A percentile compares a stretch with the other conserved stretches of the same genome.
These are phyloP conservation scores for Benitochromis conjunctus DNA, from an alignment of 2,113 vertebrate species.

Conservation along the genomic window DNA sequence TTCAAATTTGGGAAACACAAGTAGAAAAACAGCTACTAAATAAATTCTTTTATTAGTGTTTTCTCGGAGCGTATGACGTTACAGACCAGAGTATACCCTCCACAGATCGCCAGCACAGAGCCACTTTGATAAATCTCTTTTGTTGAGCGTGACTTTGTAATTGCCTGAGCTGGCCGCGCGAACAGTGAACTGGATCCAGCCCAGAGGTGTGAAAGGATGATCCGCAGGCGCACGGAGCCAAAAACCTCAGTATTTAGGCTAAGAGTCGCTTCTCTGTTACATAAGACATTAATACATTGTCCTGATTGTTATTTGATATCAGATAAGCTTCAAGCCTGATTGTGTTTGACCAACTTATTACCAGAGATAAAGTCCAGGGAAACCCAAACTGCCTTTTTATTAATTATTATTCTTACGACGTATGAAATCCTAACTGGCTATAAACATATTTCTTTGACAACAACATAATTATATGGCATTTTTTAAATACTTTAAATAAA, in stretches of 20 bases:
- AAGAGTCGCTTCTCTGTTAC: conserved; percentile 44
- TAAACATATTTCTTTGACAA: not conserved
- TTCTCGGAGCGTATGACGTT: not conserved
- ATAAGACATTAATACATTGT: conserved; percentile 38
- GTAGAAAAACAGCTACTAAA: not conserved
- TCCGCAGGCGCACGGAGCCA: conserved; percentile 30
- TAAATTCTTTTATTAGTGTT: not conserved
- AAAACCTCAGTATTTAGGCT: conserved; percentile 47
- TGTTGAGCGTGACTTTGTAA: conserved; percentile 54
- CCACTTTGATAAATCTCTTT: conserved; percentile 46
- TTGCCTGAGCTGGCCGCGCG: conserved; percentile 41
- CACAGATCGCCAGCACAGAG: not conserved
- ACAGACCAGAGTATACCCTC: not conserved
- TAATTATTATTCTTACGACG: not conserved
- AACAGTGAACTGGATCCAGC: conserved; percentile 41
- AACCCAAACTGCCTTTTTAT: not conserved
- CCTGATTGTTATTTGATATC: conserved; percentile 54
- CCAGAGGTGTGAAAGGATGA: conserved; percentile 56
- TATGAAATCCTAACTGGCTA: not conserved
- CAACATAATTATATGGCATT: not conserved
- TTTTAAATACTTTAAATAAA: not conserved
- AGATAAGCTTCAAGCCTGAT: conserved; percentile 4
- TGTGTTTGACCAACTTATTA: conserved; percentile 3
- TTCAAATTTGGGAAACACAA: not conserved
- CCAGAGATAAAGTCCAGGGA: not conserved